Evolutionary conservation across 2,797 vertebrate genomes (phyloP), one percentile per base, ranked within the genome.

Genomic region (Cyprinodon diabolis): DNA sequence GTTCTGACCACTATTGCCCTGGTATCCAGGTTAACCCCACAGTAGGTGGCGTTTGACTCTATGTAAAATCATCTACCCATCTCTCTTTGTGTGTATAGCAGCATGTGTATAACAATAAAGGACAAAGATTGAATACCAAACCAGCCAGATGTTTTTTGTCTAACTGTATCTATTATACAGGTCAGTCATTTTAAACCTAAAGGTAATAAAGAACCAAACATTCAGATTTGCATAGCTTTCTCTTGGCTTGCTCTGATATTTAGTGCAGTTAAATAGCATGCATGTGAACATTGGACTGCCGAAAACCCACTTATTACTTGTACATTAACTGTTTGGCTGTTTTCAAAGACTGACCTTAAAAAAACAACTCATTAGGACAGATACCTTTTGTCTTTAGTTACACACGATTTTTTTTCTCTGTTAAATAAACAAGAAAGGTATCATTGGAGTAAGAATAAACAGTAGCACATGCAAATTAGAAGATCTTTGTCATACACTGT

Each of bases 21-120:
- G 94, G 94, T 93, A 95, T 95, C 94, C 93, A 94, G 94, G 94
- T 90, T 80, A 79, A 90, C 80, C 78, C 88, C 87, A 86, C 87
- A 89, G 78, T 85, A 83, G 89, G 87, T 92, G 89, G 90, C 87
- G 86, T 80, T 80, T 93, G 84, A 84, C 90, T 92, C 86, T 85
- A 82, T 84, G 84, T 90, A 88, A 89, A 85, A 88, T 89, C 77
- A 10, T 77, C 69, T 82, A 80, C 79, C 74, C 66, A 78, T 91
- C 78, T 87, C 66, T 89, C 78, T 78, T 7, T 52, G 74, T 91
- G 87, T 93, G 87, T 90, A 90, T 84, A 91, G 89, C 84, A 81
- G 94, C 93, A 95, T 95, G 94, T 93, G 85, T 89, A 88, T 80
- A 93, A 91, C 90, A 94, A 93, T 93, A 93, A 94, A 95, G 77